Conservation (phyloP, 1,140 invertebrate genomes). For the Drosophila miranda region DNA sequence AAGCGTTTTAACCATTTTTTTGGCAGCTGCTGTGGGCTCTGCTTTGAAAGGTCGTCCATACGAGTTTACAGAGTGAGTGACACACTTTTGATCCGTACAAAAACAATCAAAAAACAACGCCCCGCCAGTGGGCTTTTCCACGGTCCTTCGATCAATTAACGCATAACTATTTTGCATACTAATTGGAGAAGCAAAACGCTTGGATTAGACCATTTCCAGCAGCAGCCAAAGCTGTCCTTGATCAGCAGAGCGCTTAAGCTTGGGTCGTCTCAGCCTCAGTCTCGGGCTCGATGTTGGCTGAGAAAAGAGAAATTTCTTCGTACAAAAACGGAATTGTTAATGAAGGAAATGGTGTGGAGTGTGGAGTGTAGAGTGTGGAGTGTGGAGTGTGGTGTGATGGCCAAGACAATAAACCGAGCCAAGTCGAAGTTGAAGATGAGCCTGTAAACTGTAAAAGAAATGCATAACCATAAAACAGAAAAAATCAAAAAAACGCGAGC, state of each 20-base stretch:
- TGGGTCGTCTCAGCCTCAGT: no score
- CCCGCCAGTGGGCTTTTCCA: slow-evolving; percentile 30
- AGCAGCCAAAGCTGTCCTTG: no score
- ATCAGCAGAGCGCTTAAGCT: no score
- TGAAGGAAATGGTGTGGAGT: slow-evolving; percentile 66
- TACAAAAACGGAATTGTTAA: slow-evolving; percentile 70
- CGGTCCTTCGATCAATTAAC: slow-evolving; percentile 50
- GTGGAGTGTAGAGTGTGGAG: background rate
- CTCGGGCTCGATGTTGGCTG: no score
- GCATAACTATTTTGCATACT: slow-evolving; percentile 49
- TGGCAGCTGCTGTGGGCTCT: slow-evolving; percentile 18
- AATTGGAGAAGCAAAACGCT: background rate
- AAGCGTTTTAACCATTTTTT: slow-evolving; percentile 51
- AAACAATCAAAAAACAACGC: slow-evolving; percentile 26
- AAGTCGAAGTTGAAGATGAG: slow-evolving; percentile 58
- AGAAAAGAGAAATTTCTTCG: slow-evolving; percentile 62
- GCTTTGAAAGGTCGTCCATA: slow-evolving; percentile 41
- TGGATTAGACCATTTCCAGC: background rate
- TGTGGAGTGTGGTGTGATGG: slow-evolving; percentile 2
- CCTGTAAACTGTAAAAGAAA: slow-evolving; percentile 70
- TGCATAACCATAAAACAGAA: slow-evolving; percentile 68
- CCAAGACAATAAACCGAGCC: slow-evolving; percentile 46
- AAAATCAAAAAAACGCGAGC: slow-evolving; percentile 38
- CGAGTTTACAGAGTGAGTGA: slow-evolving; percentile 41
- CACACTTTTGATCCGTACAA: slow-evolving; percentile 37